Base-by-base conservation (phyloP, 1,140 invertebrate species). In the Lutraria rhynchaena region DNA sequence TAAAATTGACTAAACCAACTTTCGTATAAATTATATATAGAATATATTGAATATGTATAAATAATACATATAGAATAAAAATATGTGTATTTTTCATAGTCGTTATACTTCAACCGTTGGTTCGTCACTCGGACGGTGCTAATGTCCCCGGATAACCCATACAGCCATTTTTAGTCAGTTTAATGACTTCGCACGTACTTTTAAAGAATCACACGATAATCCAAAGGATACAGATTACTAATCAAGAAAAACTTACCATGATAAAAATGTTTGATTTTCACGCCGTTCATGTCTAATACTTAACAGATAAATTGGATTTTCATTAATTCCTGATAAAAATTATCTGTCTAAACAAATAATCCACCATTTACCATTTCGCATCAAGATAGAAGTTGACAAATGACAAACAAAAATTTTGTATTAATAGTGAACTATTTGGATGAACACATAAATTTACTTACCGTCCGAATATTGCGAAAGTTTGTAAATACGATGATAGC, bases 271-370 rank as follows among this genome's bases (percentile, higher is more conserved):
- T 74, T 74, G 71, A 74, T 60, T 74, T 74, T 74, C 71, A 60
- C 71, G 27, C 71, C 71, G 57, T 19, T 19, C 1, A n/a, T 74
- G 71, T 60, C 71, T 74, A 60, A 60, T 74, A 55, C 53, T 55
- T 46, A 29, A n/a, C 9, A 60, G 71, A 74, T 53, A 74, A 74
- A 74, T 74, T 74, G 37, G 71, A 74, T 60, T 74, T 60, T 58
- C n/a, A 74, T 74, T 74, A 74, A 74, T 74, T 74, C 71, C 71
- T 60, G 71, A 74, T 74, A 37, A n/a, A n/a, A 37, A 74, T 60
- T 74, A 74, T 60, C 57, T 29, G 53, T 58, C 31, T 74, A 46
- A 24, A 60, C 46, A 74, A 74, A 74, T 44, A 74, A 46, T 67
- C 63, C 63, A 3, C 22, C 9, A 24, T 33, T 9, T 13, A 67